Evolutionary conservation across 2,113 vertebrate genomes (phyloP), one percentile per base, ranked within the genome.

Genomic region (Emydocephalus ijimae): DNA sequence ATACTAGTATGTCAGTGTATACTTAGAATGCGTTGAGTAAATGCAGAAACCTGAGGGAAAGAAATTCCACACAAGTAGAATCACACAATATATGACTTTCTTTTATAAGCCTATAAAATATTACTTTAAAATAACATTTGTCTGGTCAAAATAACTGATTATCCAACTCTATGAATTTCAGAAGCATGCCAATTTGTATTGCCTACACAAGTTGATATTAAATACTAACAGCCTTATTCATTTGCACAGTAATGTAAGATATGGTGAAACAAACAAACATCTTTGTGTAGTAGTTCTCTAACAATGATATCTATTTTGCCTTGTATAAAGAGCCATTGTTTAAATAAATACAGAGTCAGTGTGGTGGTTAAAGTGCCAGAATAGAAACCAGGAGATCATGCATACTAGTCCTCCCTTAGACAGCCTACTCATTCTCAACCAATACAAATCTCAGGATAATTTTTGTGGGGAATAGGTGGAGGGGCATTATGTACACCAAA

Each of bases 261-360:
- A 90, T 55, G 18, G 20, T 8, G 61, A 94, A 92, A 43, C 74
- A 96, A 95, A 94, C 10, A 11, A 21, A 91, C 1, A 94, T 3
- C 20, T 50, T 92, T 90, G 87, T 91, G 90, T 26, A 34, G 86
- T 55, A 89, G 56, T 29, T 92, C n/a, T 86, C 81, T 55, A 81
- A 14, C 45, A 8, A 59, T 2, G 26, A 9, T 64, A 87, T 85
- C 26, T n/a, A 24, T 89, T 93, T 69, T 86, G 9, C 2, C n/a
- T 88, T 0, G 14, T 85, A 90, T n/a, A 89, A 89, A 88, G 74
- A 43, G 74, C 34, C 34, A 43, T 81, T 81, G 39, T 43, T 21
- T 34, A 81, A 43, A 39, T 81, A 81, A 81, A 81, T 39, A 39
- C 21, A 39, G 34, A 81, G 34, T 43, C 34, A 39, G 18, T 81